These are phyloP conservation scores for Poliocrania exsul DNA, from an alignment of 2,797 vertebrate genomes.

Conservation along the genomic window DNA sequence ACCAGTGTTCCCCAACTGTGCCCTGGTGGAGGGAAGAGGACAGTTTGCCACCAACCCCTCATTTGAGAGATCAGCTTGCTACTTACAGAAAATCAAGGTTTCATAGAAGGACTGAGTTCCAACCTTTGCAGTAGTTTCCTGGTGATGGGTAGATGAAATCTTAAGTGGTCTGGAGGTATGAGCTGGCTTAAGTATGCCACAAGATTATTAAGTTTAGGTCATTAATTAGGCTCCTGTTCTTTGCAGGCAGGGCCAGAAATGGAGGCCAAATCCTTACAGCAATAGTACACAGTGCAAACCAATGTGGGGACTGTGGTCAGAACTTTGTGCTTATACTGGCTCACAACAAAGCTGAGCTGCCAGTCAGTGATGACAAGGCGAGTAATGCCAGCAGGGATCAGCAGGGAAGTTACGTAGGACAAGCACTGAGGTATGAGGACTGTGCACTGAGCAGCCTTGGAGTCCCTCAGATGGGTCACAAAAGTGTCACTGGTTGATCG, in stretches of 20 bases:
- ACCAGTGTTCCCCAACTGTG: not conserved
- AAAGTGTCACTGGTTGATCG: not conserved
- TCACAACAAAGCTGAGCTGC: not conserved
- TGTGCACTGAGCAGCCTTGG: not conserved
- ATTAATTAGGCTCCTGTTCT: not conserved
- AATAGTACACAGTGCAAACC: not conserved
- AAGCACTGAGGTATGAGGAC: not conserved
- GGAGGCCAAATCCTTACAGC: not conserved
- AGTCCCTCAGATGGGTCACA: not conserved
- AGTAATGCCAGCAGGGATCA: not conserved
- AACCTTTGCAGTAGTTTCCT: not conserved
- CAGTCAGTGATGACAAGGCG: not conserved
- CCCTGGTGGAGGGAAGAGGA: not conserved
- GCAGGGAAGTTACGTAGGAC: not conserved
- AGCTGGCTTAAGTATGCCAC: not conserved
- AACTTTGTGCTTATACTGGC: not conserved
- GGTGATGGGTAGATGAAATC: not conserved
- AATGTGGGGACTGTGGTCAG: not conserved
- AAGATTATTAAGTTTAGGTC: not conserved
- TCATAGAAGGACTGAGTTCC: not conserved
- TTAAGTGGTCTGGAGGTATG: not conserved
- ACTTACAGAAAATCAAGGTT: not conserved
- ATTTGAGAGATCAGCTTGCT: not conserved
- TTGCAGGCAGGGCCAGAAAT: not conserved
- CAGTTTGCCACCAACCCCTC: not conserved